Conservation (phyloP, 2,888 invertebrate genomes). For the Mythimna ferrago region DNA sequence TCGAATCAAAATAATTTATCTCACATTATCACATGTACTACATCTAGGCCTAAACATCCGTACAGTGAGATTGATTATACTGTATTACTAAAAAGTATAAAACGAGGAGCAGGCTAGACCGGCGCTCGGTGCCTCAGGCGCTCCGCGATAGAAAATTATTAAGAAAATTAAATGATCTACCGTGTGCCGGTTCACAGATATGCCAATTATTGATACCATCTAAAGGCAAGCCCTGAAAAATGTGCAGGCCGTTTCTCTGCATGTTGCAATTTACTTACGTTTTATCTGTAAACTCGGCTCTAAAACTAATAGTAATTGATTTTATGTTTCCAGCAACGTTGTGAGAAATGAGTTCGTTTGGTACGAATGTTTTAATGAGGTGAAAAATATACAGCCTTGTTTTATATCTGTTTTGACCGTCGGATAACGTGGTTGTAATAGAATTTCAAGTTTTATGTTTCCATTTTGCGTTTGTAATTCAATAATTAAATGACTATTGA, state of each 20-base stretch:
- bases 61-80: slow-evolving; percentile 87
- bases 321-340: slow-evolving; percentile 75
- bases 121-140: slow-evolving; percentile 79
- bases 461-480: slow-evolving; percentile 27
- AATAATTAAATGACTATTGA: slow-evolving; percentile 34
- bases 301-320: slow-evolving; percentile 85
- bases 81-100: slow-evolving; percentile 84
- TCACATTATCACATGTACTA: slow-evolving; percentile 60
- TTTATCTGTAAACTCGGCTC: slow-evolving; percentile 79
- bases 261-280: slow-evolving; percentile 77
- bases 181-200: slow-evolving; percentile 85
- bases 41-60: slow-evolving; percentile 76
- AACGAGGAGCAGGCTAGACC: slow-evolving; percentile 79
- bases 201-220: slow-evolving; percentile 90
- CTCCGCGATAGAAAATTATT: slow-evolving; percentile 89
- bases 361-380: slow-evolving; percentile 63
- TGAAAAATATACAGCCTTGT: slow-evolving; percentile 53
- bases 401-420: slow-evolving; percentile 51
- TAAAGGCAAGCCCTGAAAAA: slow-evolving; percentile 81
- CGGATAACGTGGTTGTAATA: slow-evolving; percentile 45
- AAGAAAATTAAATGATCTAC: slow-evolving; percentile 91
- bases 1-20: slow-evolving; percentile 54
- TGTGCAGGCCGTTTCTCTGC: slow-evolving; percentile 82
- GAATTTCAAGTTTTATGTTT: slow-evolving; percentile 45
- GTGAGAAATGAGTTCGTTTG: slow-evolving; percentile 67